Conservation (phyloP, 2,888 invertebrate species). For the Mythimna vitellina region DNA sequence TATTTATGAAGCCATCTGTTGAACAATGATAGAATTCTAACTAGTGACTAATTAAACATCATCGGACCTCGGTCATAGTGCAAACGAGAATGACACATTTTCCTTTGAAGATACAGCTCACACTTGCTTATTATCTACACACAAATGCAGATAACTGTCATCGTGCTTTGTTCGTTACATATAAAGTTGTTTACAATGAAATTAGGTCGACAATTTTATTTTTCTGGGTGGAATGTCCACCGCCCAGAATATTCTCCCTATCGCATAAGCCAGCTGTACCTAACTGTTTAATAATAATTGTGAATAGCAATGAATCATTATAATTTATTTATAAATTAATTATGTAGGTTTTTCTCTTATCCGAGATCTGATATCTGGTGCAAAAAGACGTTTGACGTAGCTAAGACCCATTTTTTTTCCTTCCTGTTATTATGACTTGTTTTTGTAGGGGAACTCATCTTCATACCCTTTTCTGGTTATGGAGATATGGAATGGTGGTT, state of each 20-base stretch:
- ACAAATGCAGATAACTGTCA: constrained; percentile 19
- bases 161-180: constrained; percentile 17
- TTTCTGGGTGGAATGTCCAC: not conserved
- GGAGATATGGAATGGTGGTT: not conserved
- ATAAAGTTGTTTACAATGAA: constrained; percentile 6
- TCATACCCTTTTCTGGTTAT: not conserved
- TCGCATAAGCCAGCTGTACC: not conserved
- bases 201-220: constrained; percentile 8
- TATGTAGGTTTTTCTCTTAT: not conserved
- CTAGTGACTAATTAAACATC: constrained; percentile 53
- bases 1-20: constrained; percentile 53
- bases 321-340: not conserved
- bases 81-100: constrained; percentile 37
- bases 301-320: constrained; percentile 4
- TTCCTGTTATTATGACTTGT: not conserved
- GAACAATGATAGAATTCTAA: constrained; percentile 49
- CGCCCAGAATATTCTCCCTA: constrained; percentile 5
- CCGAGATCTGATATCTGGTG: not conserved
- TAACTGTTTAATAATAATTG: not conserved
- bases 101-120: not conserved
- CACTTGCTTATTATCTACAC: constrained; percentile 13
- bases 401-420: not conserved
- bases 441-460: not conserved
- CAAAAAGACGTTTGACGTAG: not conserved
- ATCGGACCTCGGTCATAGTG: constrained; percentile 50